Evolutionary conservation across 2,888 invertebrate genomes (phyloP).

Genomic region (Meta bourneti): DNA sequence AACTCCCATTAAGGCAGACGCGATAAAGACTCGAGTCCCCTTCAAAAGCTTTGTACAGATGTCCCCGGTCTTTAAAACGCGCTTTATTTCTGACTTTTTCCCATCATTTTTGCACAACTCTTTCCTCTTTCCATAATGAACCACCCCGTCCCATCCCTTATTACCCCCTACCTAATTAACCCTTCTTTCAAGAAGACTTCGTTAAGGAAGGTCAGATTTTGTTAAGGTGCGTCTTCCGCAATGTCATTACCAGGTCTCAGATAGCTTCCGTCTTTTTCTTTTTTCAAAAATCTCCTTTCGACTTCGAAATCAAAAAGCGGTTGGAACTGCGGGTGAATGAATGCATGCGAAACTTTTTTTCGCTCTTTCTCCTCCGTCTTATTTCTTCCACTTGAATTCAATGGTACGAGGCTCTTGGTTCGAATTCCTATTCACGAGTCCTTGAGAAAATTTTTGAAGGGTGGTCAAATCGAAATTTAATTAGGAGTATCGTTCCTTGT

Average conservation of each 20-base stretch:
- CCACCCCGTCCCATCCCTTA: neutral
- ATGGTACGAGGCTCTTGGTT: neutral
- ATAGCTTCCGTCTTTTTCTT: slow-evolving; percentile 33
- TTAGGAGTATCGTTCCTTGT: slow-evolving; percentile 23
- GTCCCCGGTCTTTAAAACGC: slow-evolving; percentile 20
- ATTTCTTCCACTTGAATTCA: neutral
- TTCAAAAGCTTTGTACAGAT: slow-evolving; percentile 27
- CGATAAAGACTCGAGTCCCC: slow-evolving; percentile 17
- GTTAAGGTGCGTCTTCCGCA: slow-evolving; percentile 16
- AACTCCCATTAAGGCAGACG: neutral
- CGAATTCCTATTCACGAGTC: neutral
- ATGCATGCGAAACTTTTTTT: neutral
- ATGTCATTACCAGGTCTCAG: slow-evolving; percentile 39
- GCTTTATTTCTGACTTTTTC: slow-evolving; percentile 32
- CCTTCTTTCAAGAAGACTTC: slow-evolving; percentile 34
- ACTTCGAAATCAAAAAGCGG: slow-evolving; percentile 10
- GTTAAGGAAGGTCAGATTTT: slow-evolving; percentile 51
- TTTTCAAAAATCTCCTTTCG: neutral
- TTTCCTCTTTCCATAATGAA: slow-evolving; percentile 36
- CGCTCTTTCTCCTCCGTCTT: neutral
- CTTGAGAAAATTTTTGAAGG: neutral
- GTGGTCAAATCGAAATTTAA: slow-evolving; percentile 24
- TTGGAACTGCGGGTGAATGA: neutral
- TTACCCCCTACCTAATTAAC: slow-evolving; percentile 38
- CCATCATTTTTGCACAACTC: neutral